phyloP scores from a whole-genome alignment of 2,888 invertebrate species.

The Balanococcus diminutus region DNA sequence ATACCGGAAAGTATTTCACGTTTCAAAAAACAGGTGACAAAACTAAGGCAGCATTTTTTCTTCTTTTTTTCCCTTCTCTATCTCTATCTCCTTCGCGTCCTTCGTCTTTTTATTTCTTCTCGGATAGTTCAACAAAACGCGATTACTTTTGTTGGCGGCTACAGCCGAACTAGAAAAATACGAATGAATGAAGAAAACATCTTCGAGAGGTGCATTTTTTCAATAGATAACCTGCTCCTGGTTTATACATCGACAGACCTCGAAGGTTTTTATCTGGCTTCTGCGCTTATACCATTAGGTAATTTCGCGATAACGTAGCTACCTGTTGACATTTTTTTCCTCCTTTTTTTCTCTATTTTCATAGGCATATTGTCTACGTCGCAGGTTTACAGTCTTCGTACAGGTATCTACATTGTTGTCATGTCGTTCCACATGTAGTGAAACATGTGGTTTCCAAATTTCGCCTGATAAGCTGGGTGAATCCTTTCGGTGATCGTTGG shows the following conservation, averaged over 20 bases:
- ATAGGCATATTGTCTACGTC: background rate
- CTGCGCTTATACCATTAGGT: background rate
- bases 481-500: background rate
- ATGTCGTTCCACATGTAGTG: background rate
- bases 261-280: constrained; percentile 21
- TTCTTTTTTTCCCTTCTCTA: background rate
- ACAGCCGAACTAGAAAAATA: constrained; percentile 8
- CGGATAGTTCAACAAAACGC: background rate
- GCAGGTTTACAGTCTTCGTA: too few relatives aligned
- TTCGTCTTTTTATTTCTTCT: background rate
- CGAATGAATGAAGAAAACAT: constrained; percentile 49
- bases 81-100: background rate
- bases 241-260: constrained; percentile 25
- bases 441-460: background rate
- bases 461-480: background rate
- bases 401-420: background rate
- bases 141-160: constrained; percentile 26
- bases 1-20: constrained; percentile 52
- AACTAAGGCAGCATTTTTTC: constrained; percentile 47
- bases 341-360: background rate
- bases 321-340: constrained; percentile 41
- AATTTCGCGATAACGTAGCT: constrained; percentile 13
- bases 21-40: constrained; percentile 51
- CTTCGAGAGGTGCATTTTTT: constrained; percentile 31
- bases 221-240: constrained; percentile 46